Evolutionary conservation across 2,113 vertebrate species (phyloP), one percentile per base, ranked within the genome.

Genomic region (Chlorocebus sabaeus): DNA sequence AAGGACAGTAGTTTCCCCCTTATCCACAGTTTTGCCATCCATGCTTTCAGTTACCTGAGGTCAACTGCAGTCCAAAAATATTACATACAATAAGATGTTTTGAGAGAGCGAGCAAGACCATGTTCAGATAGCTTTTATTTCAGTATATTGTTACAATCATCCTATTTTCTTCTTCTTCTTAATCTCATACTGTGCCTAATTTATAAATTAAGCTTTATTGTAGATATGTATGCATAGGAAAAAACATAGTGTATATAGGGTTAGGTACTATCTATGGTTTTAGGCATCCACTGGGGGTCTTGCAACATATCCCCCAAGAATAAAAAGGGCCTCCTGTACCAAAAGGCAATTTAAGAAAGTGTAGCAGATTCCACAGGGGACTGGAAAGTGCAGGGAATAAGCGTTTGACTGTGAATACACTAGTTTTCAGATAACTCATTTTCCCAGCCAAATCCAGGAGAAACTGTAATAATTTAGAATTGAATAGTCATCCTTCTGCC

Each of bases 351-450:
- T 76, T 43, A 14, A 76, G 87, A 75, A 83, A 73, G 76, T 8
- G 52, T 61, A 85, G 72, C 59, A 48, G 35, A 67, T 92, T 95
- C 25, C n/a, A 20, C 68, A 86, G 89, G 81, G 52, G 35, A 52
- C 27, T 30, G 8, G 16, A 68, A 23, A 11, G 64, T 10, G 3
- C 25, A 17, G 25, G 8, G 40, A 61, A 12, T 43, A 64, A 79
- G 57, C 23, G 35, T 38, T 78, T 81, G 64, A 73, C 38, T 87
- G 50, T 81, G 50, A 93, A 73, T 45, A 59, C 38, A 57, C 52
- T 72, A 40, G 72, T 78, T 97, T 86, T 93, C 81, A 43, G 64
- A 82, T 94, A 81, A 92, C 35, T 72, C n/a, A 87, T 93, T 16
- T 96, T 93, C 30, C 57, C 35, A 40, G 84, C 61, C 61, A 64